phyloP scores from a whole-genome alignment of 2,113 vertebrate genomes.

The Antigone vipio region DNA sequence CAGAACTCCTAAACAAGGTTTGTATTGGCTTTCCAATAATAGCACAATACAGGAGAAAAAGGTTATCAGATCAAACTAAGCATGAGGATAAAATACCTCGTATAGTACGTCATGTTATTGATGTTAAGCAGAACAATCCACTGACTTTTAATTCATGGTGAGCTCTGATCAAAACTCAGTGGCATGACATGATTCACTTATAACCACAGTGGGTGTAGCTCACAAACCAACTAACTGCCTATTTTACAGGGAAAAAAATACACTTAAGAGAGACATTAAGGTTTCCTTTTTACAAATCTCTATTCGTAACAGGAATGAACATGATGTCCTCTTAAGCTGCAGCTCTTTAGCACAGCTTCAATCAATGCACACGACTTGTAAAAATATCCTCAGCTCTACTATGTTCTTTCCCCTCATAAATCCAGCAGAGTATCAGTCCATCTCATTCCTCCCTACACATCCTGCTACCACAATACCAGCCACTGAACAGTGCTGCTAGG shows the following conservation, averaged over 20 bases:
- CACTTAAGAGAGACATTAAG: background rate
- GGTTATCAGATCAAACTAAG: background rate
- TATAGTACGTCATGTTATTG: background rate
- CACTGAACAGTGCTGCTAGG: background rate
- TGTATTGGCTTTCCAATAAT: background rate
- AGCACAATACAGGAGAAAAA: background rate
- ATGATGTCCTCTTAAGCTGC: background rate
- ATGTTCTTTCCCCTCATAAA: background rate
- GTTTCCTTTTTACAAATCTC: background rate
- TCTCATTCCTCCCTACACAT: background rate
- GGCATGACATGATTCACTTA: background rate
- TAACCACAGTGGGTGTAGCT: background rate
- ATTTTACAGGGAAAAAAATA: background rate
- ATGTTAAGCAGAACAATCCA: background rate
- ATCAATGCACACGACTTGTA: background rate
- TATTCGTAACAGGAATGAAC: background rate
- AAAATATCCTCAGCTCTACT: background rate
- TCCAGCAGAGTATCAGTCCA: background rate
- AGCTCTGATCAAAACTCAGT: background rate
- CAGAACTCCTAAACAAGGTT: background rate
- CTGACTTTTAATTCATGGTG: background rate
- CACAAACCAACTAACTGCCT: background rate
- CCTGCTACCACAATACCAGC: background rate
- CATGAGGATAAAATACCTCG: rapidly evolving
- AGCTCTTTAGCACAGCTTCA: background rate